These are phyloP conservation scores for Poecilia wingei DNA, from an alignment of 2,797 vertebrate species.

Conservation along the genomic window DNA sequence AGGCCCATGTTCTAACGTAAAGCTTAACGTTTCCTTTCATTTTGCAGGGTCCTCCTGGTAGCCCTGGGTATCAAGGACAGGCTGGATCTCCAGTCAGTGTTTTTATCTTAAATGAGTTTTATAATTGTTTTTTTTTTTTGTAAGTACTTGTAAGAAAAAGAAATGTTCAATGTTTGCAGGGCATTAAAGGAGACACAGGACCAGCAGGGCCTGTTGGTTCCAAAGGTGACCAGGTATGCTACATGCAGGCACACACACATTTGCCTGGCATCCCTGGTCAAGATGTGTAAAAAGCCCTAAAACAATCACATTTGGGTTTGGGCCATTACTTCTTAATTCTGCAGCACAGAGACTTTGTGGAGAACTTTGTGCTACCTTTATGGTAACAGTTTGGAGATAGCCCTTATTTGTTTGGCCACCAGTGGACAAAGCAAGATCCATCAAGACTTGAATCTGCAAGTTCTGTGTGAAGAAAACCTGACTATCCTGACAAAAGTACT, in stretches of 20 bases:
- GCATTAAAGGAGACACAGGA: slow-evolving; percentile 90
- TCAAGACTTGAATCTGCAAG: neutral
- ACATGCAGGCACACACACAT: neutral
- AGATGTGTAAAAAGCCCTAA: neutral
- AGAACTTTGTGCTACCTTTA: neutral
- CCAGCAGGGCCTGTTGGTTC: slow-evolving; percentile 80
- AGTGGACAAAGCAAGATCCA: neutral
- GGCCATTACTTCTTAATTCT: neutral
- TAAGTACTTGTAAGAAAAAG: slow-evolving; percentile 24
- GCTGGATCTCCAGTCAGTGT: slow-evolving; percentile 85
- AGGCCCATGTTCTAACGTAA: neutral
- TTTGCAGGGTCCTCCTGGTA: slow-evolving; percentile 89
- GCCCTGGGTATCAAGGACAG: slow-evolving; percentile 86
- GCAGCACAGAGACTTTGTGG: neutral
- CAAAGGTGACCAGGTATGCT: slow-evolving; percentile 90
- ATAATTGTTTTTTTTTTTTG: neutral
- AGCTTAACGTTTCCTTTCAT: slow-evolving; percentile 25
- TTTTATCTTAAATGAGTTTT: slow-evolving; percentile 18
- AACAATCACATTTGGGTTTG: neutral
- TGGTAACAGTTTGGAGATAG: neutral
- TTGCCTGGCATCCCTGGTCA: neutral
- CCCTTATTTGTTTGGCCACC: neutral
- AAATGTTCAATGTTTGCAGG: slow-evolving; percentile 75
- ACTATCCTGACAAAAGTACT: neutral
- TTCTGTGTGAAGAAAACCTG: neutral